A percentile compares a stretch with the other conserved stretches of the same genome.
Conservation (phyloP, 2,888 invertebrate species). For the Aromia moschata region DNA sequence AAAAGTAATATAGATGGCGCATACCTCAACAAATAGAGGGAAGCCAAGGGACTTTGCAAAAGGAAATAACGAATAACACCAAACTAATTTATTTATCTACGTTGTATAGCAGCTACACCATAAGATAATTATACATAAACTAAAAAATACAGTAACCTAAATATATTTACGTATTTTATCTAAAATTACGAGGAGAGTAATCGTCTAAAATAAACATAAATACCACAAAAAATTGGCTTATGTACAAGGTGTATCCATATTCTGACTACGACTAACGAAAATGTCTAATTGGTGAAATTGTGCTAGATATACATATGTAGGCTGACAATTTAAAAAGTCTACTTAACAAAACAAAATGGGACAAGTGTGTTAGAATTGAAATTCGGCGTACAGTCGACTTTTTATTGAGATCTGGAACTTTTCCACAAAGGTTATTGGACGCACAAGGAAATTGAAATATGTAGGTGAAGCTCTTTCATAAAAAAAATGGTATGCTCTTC, state of each 20-base stretch:
- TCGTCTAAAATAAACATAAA: slow-evolving; percentile 5
- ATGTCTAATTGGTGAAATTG: slow-evolving; percentile 1
- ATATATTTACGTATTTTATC: background rate
- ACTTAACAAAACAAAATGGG: background rate
- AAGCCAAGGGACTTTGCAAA: background rate
- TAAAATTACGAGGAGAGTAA: background rate
- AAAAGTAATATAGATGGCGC: no score
- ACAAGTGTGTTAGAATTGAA: background rate
- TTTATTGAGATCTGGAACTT: slow-evolving; percentile 16
- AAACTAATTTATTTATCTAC: slow-evolving; percentile 12
- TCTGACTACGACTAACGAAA: slow-evolving; percentile 3
- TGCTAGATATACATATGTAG: no score
- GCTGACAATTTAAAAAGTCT: background rate
- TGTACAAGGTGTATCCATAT: slow-evolving; percentile 14
- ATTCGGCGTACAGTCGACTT: background rate
- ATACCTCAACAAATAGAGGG: no score
- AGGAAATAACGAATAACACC: background rate
- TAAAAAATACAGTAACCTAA: slow-evolving; percentile 9
- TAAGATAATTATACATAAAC: slow-evolving; percentile 17
- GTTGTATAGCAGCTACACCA: slow-evolving; percentile 3
- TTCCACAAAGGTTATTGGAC: background rate
- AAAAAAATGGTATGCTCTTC: background rate
- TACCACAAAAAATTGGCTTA: slow-evolving; percentile 13
- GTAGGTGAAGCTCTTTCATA: background rate
- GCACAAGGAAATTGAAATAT: slow-evolving; percentile 3